phyloP scores from a whole-genome alignment of 2,113 vertebrate genomes.

The Dissostichus mawsoni region DNA sequence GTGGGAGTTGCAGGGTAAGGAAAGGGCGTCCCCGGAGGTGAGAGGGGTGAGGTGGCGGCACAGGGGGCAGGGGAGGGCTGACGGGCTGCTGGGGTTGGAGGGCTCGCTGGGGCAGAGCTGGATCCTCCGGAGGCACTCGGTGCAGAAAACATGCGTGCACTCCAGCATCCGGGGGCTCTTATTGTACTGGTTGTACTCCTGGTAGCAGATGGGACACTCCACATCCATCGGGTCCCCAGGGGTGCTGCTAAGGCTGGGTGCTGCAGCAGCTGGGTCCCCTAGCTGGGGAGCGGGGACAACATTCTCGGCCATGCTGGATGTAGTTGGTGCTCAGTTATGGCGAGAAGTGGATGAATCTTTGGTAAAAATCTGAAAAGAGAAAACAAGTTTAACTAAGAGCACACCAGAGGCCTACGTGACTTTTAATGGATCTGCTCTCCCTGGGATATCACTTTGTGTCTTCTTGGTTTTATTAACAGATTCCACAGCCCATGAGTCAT shows the following conservation, averaged over 20 bases:
- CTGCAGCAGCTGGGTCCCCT: constrained; percentile 22
- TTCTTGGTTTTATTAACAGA: constrained; percentile 51
- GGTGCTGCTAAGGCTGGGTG: constrained; percentile 22
- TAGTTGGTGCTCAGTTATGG: not conserved
- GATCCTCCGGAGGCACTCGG: constrained; percentile 84
- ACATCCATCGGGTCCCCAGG: constrained; percentile 75
- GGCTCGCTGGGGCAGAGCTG: constrained; percentile 71
- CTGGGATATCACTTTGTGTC: constrained; percentile 34
- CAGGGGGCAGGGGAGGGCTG: constrained; percentile 81
- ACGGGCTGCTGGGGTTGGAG: constrained; percentile 33
- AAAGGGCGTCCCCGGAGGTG: constrained; percentile 61
- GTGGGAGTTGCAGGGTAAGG: constrained; percentile 80
- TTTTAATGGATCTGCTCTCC: constrained; percentile 26
- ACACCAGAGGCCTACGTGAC: not conserved
- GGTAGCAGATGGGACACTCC: constrained; percentile 87
- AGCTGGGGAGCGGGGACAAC: constrained; percentile 42
- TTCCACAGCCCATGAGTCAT: constrained; percentile 64
- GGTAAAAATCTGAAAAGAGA: constrained; percentile 50
- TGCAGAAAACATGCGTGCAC: constrained; percentile 85
- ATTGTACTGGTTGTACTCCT: constrained; percentile 82
- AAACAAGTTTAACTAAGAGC: constrained; percentile 20
- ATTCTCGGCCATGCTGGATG: constrained; percentile 58
- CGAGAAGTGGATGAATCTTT: not conserved
- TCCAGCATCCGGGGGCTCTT: constrained; percentile 84
- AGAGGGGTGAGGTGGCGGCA: constrained; percentile 84